Percentiles rank a stretch among this genome's conserved stretches.
These are phyloP conservation scores for Phylloscopus collybita DNA, from an alignment of 2,797 vertebrate species.

Conservation along the genomic window DNA sequence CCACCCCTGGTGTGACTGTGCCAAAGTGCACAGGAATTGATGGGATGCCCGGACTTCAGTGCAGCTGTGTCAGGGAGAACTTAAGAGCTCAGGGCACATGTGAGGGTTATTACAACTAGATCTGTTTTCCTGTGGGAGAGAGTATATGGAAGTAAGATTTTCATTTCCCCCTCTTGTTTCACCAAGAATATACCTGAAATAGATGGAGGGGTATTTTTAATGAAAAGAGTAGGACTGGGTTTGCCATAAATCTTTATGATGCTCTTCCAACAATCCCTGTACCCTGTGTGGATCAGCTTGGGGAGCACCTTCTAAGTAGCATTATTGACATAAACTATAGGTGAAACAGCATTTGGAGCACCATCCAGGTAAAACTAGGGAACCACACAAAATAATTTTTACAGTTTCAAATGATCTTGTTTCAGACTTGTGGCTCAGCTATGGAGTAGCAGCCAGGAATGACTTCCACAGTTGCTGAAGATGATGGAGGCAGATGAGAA, in stretches of 20 bases:
- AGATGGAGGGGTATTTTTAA: not conserved
- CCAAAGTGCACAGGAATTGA: not conserved
- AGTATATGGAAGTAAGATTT: not conserved
- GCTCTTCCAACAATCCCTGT: not conserved
- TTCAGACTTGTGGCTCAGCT: not conserved
- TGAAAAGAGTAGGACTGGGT: not conserved
- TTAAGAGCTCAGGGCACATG: not conserved
- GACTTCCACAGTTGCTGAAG: not conserved
- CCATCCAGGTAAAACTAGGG: not conserved
- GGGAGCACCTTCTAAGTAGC: not conserved
- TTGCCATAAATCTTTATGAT: not conserved
- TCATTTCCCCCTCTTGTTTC: not conserved
- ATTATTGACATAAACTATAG: not conserved
- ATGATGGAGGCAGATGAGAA: not conserved
- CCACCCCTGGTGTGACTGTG: not conserved
- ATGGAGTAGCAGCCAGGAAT: not conserved
- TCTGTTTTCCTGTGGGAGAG: not conserved
- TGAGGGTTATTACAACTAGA: not conserved
- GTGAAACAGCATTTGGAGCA: not conserved
- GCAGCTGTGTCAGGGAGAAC: not conserved
- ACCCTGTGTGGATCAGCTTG: not conserved
- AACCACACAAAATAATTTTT: not conserved
- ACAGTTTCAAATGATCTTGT: not conserved
- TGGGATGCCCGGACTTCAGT: not conserved
- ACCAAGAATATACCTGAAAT: not conserved